phyloP scores from a whole-genome alignment of 2,888 invertebrate species.

The Epirrhoe alternata region DNA sequence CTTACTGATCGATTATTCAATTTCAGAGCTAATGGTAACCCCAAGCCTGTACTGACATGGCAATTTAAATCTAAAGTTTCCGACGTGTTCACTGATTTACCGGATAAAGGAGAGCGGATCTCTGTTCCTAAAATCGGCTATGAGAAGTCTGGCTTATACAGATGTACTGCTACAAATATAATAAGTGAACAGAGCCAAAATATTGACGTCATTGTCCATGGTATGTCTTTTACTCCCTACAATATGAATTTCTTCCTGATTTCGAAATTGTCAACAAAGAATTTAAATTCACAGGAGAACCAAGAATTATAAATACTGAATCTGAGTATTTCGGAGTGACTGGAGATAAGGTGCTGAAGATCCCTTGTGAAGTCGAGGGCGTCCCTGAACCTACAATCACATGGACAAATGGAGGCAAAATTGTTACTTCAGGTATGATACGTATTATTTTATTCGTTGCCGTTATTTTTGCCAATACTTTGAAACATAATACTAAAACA shows the following conservation, averaged over 20 bases:
- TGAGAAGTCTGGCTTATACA: constrained; percentile 35
- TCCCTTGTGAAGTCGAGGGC: constrained; percentile 46
- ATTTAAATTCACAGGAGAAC: constrained; percentile 33
- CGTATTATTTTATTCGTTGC: neutral
- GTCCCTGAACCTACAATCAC: constrained; percentile 43
- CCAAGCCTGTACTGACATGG: constrained; percentile 39
- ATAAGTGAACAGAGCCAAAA: constrained; percentile 15
- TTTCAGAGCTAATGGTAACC: constrained; percentile 37
- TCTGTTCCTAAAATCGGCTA: constrained; percentile 17
- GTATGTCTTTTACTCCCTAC: constrained; percentile 18
- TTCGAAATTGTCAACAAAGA: neutral
- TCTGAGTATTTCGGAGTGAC: constrained; percentile 33
- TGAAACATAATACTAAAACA: neutral
- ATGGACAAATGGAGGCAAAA: constrained; percentile 37
- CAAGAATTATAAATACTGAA: constrained; percentile 35
- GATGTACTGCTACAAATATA: constrained; percentile 35
- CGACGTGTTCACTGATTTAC: neutral
- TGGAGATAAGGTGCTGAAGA: constrained; percentile 39
- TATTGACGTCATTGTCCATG: constrained; percentile 37
- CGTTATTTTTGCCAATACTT: neutral
- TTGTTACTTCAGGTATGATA: constrained; percentile 22
- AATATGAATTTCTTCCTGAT: neutral
- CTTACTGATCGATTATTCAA: neutral
- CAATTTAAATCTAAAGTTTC: constrained; percentile 32
- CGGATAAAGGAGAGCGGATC: constrained; percentile 23